Evolutionary conservation across 2,888 invertebrate genomes (phyloP), one percentile per base, ranked within the genome.

Genomic region (Platycheirus albimanus): DNA sequence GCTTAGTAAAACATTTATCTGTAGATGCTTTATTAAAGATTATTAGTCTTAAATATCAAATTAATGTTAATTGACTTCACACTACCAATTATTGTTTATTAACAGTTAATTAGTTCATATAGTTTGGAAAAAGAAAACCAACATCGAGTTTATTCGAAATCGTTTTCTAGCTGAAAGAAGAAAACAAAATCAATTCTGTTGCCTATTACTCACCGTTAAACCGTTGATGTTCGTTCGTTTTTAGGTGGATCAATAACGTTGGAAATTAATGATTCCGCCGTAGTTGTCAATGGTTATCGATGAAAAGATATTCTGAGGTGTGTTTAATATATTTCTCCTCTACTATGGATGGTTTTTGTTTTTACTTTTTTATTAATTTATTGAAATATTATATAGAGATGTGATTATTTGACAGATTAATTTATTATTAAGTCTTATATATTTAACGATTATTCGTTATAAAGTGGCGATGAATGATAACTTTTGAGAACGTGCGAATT

Each of bases 211-310:
- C 80, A 87, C 86, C 86, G 86, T 87, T 84, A 86, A 87, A 83
- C 85, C 79, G 78, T 79, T 85, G 84, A 85, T 84, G 72, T 72
- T 85, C 84, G 85, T 84, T 84, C 75, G 84, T 86, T 74, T 76
- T 85, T 84, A 85, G 85, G 86, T 85, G 85, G 85, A 85, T 86
- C 85, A 87, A 85, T 86, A 77, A 67, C 75, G 77, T 83, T 66
- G 49, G 61, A 74, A 74, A 80, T 28, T 64, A 85, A 72, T 85
- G 85, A 61, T 77, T 76, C 61, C 66, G 81, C n/a, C 51, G 63
- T 58, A 30, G 28, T 52, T 70, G 6, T 63, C 45, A 66, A 71
- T 77, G 52, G 30, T 41, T 36, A 24, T 61, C 47, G 66, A 58
- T 41, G 45, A 66, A 56, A 63, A 69, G 47, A 36, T 67, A 61